These are phyloP conservation scores for Branchipolynoe longqiensis DNA, from an alignment of 2,888 invertebrate genomes.

Conservation along the genomic window DNA sequence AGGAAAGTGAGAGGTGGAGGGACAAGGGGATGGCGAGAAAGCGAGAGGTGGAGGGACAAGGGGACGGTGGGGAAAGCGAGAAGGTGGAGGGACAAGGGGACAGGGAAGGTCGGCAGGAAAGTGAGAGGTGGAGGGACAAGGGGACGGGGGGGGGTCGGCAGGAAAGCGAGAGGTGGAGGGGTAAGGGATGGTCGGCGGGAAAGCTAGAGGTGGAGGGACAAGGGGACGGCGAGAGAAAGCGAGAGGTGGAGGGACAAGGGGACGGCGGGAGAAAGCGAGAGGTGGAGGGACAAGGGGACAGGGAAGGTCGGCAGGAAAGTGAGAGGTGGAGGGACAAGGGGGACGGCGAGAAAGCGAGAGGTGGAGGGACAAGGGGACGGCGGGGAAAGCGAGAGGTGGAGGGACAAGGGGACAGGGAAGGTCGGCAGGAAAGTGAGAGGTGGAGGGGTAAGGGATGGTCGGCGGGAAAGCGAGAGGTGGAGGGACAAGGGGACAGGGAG, in stretches of 20 bases:
- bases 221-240: neutral
- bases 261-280: neutral
- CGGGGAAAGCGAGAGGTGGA: no score
- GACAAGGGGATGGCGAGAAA: neutral
- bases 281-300: neutral
- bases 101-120: neutral
- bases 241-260: neutral
- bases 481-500: neutral
- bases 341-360: no score
- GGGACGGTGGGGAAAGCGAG: neutral
- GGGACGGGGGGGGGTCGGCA: neutral
- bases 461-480: neutral
- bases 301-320: neutral
- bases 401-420: no score
- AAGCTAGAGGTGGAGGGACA: no score
- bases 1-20: neutral
- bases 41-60: neutral
- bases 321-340: no score
- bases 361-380: no score
- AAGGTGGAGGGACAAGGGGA: neutral
- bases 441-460: neutral
- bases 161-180: neutral
- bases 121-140: neutral
- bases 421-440: neutral
- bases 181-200: no score